Base-by-base conservation (phyloP, 2,113 vertebrate genomes). In the Apodemus speciosus region DNA sequence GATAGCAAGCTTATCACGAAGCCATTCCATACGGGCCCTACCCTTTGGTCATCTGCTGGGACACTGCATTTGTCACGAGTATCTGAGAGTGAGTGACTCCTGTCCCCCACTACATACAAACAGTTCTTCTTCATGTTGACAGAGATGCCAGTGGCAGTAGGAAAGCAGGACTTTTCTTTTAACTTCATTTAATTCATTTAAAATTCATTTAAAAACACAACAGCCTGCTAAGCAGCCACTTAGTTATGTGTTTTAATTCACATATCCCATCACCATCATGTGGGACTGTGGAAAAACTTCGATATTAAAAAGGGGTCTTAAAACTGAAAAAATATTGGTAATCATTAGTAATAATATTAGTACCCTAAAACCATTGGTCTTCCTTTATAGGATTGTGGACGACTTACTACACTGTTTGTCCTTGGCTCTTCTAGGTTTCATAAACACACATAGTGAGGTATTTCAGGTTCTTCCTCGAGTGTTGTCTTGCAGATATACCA, bases 191-290 rank as follows among this genome's bases (percentile, higher is more conserved):
- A 56, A 56, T 56, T 56, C 53, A 56, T 56, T 4, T 56, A 56
- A 56, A 56, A 18, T 56, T 88, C 43, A 93, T 62, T 89, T 77
- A 87, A 81, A 93, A 85, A 71, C 8, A 66, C 20, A 71, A 85
- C 43, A 75, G 75, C 73, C 32, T 66, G 40, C 20, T 18, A 21
- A 84, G 11, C 13, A 85, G 11, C 13, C 20, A 92, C 79, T 85
- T 81, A n/a, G 69, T 64, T 71, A 75, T 2, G 11, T 58, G 43
- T 90, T 92, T 94, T 32, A 84, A 9, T 30, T 46, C 16, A 84
- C 25, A 32, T 8, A 88, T 0, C 86, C 73, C 38, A 62, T 89
- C 72, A n/a, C 2, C 62, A 69, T 51, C 14, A 68, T 13, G 6
- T 66, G 8, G 40, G 35, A 56, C 71, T 76, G 6, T 81, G 60